A percentile compares a stretch with the other conserved stretches of the same genome.
Evolutionary conservation across 2,113 vertebrate species (phyloP).

Genomic region (Xiphias gladius): DNA sequence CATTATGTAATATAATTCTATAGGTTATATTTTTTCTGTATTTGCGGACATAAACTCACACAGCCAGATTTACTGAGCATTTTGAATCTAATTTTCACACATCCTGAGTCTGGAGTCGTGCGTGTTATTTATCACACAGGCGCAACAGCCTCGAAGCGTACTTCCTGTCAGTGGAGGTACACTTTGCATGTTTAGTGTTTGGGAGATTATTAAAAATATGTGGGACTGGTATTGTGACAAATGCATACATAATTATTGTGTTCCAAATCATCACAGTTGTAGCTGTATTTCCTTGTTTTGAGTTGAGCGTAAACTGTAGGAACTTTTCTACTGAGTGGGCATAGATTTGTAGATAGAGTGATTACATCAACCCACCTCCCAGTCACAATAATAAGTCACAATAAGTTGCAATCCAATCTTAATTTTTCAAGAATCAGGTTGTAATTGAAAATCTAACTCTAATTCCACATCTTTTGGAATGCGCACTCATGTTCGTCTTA

Average conservation of each 20-base stretch:
- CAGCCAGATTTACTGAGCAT: conserved; percentile 8
- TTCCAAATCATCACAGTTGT: neutral
- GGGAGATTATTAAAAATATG: neutral
- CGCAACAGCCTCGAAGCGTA: conserved; percentile 6
- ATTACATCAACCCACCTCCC: neutral
- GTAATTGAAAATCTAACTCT: neutral
- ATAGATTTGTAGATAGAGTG: neutral
- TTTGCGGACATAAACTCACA: conserved; percentile 4
- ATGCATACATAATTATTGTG: neutral
- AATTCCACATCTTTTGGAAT: neutral
- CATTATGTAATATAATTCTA: neutral
- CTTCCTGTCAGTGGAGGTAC: conserved; percentile 22
- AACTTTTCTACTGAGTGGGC: neutral
- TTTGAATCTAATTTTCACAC: too few species aligned
- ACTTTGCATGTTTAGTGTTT: conserved; percentile 17
- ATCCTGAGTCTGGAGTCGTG: neutral
- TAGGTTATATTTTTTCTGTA: neutral
- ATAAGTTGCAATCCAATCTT: neutral
- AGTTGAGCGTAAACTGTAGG: neutral
- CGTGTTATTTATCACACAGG: neutral
- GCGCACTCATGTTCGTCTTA: neutral
- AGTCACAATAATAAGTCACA: neutral
- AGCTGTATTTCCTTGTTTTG: neutral
- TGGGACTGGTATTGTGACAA: neutral
- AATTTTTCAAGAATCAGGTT: neutral